Conservation (phyloP, 1,140 invertebrate species). For the Ylistrum balloti region DNA sequence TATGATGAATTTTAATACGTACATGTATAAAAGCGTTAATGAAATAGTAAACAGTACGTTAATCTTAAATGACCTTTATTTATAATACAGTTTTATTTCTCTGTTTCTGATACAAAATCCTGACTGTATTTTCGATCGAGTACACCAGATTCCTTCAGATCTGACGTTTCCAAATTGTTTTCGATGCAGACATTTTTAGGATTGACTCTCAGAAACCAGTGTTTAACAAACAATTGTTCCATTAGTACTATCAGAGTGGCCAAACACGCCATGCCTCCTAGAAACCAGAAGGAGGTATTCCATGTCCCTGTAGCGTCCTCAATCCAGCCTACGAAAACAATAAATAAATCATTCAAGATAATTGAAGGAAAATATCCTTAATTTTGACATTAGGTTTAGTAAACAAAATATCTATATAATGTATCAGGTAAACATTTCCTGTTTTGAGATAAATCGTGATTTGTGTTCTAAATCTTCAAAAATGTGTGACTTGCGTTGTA, state of each 20-base stretch:
- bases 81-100: background rate
- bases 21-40: no score
- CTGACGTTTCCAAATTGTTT: background rate
- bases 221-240: background rate
- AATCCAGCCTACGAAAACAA: constrained; percentile 9
- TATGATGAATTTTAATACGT: no score
- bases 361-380: no score
- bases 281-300: constrained; percentile 6
- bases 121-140: background rate
- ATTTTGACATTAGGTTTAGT: no score
- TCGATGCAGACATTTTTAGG: background rate
- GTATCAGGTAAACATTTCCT: no score
- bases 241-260: background rate
- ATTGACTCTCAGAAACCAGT: background rate
- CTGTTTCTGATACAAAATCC: background rate
- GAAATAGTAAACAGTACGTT: no score
- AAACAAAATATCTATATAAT: no score
- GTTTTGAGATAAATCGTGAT: no score
- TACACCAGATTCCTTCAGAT: background rate
- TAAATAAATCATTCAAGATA: no score
- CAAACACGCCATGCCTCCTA: background rate
- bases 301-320: background rate
- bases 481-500: no score
- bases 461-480: no score
- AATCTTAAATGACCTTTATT: no score